Percentiles rank a stretch among this genome's conserved stretches.
These are phyloP conservation scores for Hirtodrosophila histrioides DNA, from an alignment of 2,888 invertebrate species.

Conservation along the genomic window DNA sequence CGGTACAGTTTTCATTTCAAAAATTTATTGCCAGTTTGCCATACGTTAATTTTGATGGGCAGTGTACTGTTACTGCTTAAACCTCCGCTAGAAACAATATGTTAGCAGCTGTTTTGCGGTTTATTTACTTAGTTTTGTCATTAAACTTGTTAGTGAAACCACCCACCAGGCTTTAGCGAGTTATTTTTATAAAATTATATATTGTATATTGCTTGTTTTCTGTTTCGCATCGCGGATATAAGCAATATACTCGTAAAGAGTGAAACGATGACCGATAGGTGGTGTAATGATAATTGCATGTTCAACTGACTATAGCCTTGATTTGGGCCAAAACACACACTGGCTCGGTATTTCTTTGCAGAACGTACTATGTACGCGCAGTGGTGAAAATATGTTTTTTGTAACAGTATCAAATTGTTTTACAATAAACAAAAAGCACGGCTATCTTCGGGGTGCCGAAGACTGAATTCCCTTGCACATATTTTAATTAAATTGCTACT, in stretches of 20 bases:
- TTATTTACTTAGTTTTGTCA: constrained; percentile 36
- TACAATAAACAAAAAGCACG: no score
- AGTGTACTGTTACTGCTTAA: constrained; percentile 5
- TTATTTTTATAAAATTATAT: constrained; percentile 3
- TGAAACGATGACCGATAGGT: no score
- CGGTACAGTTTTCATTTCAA: constrained; percentile 31
- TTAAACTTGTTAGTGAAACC: constrained; percentile 40
- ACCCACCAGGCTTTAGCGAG: constrained; percentile 8
- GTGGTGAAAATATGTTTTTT: no score
- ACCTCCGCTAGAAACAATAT: constrained; percentile 21
- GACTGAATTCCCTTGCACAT: no score
- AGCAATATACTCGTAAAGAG: not conserved
- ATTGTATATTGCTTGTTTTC: constrained; percentile 4
- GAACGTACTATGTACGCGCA: no score
- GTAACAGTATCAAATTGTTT: no score
- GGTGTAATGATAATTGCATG: no score
- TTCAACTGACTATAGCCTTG: no score
- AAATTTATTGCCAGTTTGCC: constrained; percentile 22
- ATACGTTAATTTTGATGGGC: constrained; percentile 16
- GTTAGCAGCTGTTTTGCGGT: constrained; percentile 43
- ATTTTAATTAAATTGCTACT: no score
- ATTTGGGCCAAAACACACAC: no score
- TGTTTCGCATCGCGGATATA: constrained; percentile 8
- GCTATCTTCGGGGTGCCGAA: no score
- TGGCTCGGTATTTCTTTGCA: no score